Conservation (phyloP, 2,797 vertebrate species). For the Clarias fuscus region DNA sequence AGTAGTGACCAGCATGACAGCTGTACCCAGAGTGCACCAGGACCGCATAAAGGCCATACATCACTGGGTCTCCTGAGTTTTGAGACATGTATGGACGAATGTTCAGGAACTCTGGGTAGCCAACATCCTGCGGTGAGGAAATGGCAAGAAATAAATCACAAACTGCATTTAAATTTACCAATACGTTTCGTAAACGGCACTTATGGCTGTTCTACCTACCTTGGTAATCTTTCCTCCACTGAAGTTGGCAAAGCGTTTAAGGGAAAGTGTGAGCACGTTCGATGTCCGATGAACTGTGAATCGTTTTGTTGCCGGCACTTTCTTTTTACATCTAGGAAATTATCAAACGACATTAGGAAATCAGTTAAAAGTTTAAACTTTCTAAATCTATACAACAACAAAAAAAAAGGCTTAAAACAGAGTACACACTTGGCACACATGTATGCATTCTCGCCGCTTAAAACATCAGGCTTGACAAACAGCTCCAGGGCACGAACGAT, state of each 20-base stretch:
- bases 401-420: background rate
- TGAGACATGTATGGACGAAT: constrained; percentile 95
- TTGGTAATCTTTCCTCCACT: constrained; percentile 93
- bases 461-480: constrained; percentile 89
- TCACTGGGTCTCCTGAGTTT: constrained; percentile 83
- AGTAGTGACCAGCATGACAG: constrained; percentile 93
- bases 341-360: background rate
- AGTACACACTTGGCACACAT: constrained; percentile 90
- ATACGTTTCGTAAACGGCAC: too few relatives aligned
- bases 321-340: constrained; percentile 88
- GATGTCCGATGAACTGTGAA: constrained; percentile 92
- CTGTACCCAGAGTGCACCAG: constrained; percentile 94
- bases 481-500: constrained; percentile 88
- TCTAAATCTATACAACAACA: background rate
- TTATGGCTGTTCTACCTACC: constrained; percentile 65
- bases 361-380: background rate
- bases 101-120: constrained; percentile 91
- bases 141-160: background rate
- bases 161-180: background rate
- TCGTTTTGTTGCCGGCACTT: constrained; percentile 90
- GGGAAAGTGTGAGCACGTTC: constrained; percentile 88
- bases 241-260: constrained; percentile 94
- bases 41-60: constrained; percentile 90
- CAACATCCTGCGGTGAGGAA: constrained; percentile 83
- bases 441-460: constrained; percentile 95